Base-by-base conservation (phyloP, 1,140 invertebrate genomes). In the Oscheius sp. region DNA sequence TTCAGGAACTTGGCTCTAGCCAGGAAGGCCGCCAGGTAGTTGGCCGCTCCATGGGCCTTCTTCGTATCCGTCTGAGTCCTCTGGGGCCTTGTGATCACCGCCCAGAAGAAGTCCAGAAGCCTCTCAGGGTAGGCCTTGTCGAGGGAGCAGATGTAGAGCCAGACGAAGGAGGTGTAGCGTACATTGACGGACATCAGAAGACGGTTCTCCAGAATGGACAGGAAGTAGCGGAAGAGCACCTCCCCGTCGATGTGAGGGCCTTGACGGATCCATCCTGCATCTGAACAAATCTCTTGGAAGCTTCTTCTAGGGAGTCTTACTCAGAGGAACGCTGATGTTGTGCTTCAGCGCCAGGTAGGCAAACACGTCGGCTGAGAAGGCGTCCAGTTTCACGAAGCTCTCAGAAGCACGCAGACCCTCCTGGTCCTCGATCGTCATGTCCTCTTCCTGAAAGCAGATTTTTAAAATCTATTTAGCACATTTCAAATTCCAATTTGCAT, bases 1-100 rank as follows among this genome's bases (percentile, higher is more conserved):
- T 68, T 76, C 2, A 76, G 23, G 52, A 52, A 70, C 46, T 77
- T 75, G 20, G 67, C 59, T 59, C 76, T 18, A 0, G 76, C 66
- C 42, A 77, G 29, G 38, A 77, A 77, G 3, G 49, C 73, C 4
- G 76, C 76, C 35, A 77, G 32, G 59, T 73, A 77, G 49, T 62
- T 29, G 1, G 76, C 76, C 1, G 76, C 76, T 45, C 74, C 69
- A 10, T 77, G 76, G 65, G 61, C 55, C 32, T 68, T 72, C 59
- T 35, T 77, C 45, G 66, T 45, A 46, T 76, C 75, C 3, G 52
- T 52, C 20, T 65, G 71, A 13, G 66, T 35, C 4, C 45, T 15
- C 7, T 52, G 36, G 20, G 64, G 65, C 28, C 75, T n/a, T 13
- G 67, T 75, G n/a, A 66, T 42, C 3, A 75, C 23, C 0, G 28